These are phyloP conservation scores for Hyperoplus lanceolatus DNA, from an alignment of 2,797 vertebrate genomes.

Conservation along the genomic window DNA sequence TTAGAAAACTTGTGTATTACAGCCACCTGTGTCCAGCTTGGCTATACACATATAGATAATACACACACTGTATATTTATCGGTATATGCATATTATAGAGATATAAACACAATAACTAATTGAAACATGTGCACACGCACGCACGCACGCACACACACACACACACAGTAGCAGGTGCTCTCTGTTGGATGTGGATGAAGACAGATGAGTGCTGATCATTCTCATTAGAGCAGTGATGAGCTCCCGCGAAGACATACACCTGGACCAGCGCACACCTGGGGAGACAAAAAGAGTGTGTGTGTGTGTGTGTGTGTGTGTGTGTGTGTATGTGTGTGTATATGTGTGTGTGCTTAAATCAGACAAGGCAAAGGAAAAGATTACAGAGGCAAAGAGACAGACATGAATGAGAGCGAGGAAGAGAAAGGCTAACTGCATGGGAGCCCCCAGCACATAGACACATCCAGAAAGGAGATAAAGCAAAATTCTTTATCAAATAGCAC, in stretches of 20 bases:
- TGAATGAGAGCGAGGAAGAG: constrained; percentile 17
- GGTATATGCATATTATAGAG: constrained; percentile 27
- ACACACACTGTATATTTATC: constrained; percentile 10
- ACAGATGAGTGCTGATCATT: constrained; percentile 86
- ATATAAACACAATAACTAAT: constrained; percentile 36
- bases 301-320: constrained; percentile 31
- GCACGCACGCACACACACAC: constrained; percentile 29
- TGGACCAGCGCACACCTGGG: constrained; percentile 83
- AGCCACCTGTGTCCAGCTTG: not conserved
- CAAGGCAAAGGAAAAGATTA: constrained; percentile 41
- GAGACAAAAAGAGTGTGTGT: constrained; percentile 72
- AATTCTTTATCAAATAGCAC: constrained; percentile 40
- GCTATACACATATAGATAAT: not conserved
- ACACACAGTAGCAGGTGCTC: constrained; percentile 85
- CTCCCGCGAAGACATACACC: constrained; percentile 84
- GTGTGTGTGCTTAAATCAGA: constrained; percentile 32
- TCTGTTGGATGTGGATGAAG: constrained; percentile 86
- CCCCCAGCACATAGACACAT: constrained; percentile 27
- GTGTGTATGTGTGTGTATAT: constrained; percentile 24
- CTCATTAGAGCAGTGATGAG: constrained; percentile 87
- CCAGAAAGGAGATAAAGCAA: constrained; percentile 39
- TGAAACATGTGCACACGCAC: constrained; percentile 24
- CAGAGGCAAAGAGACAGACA: constrained; percentile 41
- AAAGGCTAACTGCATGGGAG: constrained; percentile 32
- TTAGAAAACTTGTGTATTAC: not conserved